These are phyloP conservation scores for Netelia fuscicornis DNA, from an alignment of 2,888 invertebrate species.

Conservation along the genomic window DNA sequence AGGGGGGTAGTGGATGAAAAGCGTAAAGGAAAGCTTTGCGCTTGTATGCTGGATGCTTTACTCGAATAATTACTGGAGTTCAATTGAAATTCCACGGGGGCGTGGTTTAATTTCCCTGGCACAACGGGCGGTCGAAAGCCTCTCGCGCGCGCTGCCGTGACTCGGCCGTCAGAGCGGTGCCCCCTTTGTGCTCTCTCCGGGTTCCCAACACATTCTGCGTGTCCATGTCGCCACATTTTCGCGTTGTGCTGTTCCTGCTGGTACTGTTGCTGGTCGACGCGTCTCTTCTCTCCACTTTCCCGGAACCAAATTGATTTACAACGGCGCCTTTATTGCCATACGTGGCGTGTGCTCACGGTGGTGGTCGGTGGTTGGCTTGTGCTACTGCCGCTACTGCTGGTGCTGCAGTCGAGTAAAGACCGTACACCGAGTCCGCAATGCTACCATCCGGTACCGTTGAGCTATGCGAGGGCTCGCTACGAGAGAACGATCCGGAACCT, in stretches of 20 bases:
- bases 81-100: slow-evolving; percentile 68
- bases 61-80: slow-evolving; percentile 68
- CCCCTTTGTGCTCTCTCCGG: slow-evolving; percentile 57
- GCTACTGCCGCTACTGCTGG: slow-evolving; percentile 11
- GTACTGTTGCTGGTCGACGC: slow-evolving; percentile 38
- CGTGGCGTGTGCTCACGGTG: slow-evolving; percentile 49
- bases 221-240: slow-evolving; percentile 27
- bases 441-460: slow-evolving; percentile 7
- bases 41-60: slow-evolving; percentile 58
- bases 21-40: slow-evolving; percentile 56
- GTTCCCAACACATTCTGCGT: slow-evolving; percentile 37
- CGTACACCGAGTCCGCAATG: neutral
- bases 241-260: slow-evolving; percentile 33
- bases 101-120: slow-evolving; percentile 67
- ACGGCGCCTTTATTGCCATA: slow-evolving; percentile 69
- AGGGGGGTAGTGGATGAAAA: slow-evolving; percentile 29
- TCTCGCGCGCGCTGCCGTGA: slow-evolving; percentile 62
- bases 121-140: slow-evolving; percentile 65
- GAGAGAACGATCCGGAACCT: neutral
- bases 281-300: slow-evolving; percentile 65
- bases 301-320: slow-evolving; percentile 68
- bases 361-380: neutral
- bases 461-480: neutral
- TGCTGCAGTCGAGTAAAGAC: slow-evolving; percentile 33
- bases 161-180: slow-evolving; percentile 48